Percentiles rank a stretch among this genome's conserved stretches.
phyloP scores from a whole-genome alignment of 2,888 invertebrate genomes.

The Ametastegia equiseti region DNA sequence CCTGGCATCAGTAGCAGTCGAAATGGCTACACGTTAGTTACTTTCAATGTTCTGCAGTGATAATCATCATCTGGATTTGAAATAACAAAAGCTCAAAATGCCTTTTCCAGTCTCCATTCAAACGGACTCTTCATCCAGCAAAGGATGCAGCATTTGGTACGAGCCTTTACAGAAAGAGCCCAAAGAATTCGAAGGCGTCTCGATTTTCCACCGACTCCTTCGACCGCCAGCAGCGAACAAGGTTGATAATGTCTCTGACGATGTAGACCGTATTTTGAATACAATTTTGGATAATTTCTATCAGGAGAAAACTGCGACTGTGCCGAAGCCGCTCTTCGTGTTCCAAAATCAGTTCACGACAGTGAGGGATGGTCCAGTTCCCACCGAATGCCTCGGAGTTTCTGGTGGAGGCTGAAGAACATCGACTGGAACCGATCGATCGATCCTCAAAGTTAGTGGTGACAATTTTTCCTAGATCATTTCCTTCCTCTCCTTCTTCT shows the following conservation, averaged over 20 bases:
- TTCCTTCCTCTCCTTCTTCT: background rate
- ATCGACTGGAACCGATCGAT: slow-evolving; percentile 48
- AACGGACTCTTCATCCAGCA: slow-evolving; percentile 69
- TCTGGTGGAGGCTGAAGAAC: slow-evolving; percentile 44
- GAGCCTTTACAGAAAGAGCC: slow-evolving; percentile 80
- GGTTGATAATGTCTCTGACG: slow-evolving; percentile 53
- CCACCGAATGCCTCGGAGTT: slow-evolving; percentile 46
- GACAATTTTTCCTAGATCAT: background rate
- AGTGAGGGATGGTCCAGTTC: slow-evolving; percentile 47
- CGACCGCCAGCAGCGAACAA: slow-evolving; percentile 79
- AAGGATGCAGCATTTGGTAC: slow-evolving; percentile 79
- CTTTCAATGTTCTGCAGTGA: background rate
- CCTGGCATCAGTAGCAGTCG: slow-evolving; percentile 7
- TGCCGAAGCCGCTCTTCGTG: slow-evolving; percentile 32
- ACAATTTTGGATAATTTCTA: background rate
- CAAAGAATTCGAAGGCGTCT: slow-evolving; percentile 79
- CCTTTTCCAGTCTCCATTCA: slow-evolving; percentile 43
- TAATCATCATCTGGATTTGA: no score
- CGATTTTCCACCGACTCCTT: slow-evolving; percentile 82
- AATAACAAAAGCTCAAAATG: no score
- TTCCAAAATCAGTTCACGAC: slow-evolving; percentile 50
- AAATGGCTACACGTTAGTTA: slow-evolving; percentile 39
- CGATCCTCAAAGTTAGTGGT: slow-evolving; percentile 60
- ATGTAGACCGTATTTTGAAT: no score
- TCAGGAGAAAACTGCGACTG: slow-evolving; percentile 41